Conservation (phyloP, 1,140 invertebrate genomes). For the Proctacanthus coquilletti region DNA sequence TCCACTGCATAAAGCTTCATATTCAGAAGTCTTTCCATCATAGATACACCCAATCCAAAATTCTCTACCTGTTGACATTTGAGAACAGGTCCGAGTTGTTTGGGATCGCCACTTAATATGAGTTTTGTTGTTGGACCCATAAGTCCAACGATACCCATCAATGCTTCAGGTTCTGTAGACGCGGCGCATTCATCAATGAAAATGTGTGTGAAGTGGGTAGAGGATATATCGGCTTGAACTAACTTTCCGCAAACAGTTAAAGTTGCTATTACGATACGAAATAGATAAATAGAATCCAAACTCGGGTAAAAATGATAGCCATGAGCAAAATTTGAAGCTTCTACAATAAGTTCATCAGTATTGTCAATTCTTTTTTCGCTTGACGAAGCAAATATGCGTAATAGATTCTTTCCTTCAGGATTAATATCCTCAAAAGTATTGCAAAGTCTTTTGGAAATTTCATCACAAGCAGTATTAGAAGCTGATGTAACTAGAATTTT, state of each 20-base stretch:
- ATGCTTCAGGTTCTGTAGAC: constrained; percentile 56
- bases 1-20: constrained; percentile 34
- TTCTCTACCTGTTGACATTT: constrained; percentile 35
- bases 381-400: constrained; percentile 33
- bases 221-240: constrained; percentile 42
- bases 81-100: constrained; percentile 65
- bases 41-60: constrained; percentile 35
- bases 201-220: constrained; percentile 50
- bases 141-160: constrained; percentile 45
- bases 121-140: constrained; percentile 31
- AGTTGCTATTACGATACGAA: constrained; percentile 19
- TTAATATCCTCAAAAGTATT: constrained; percentile 19
- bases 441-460: constrained; percentile 41
- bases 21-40: constrained; percentile 41
- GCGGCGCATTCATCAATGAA: constrained; percentile 83
- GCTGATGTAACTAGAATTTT: constrained; percentile 50
- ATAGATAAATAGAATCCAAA: constrained; percentile 20
- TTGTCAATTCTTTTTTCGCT: constrained; percentile 27
- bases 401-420: constrained; percentile 15
- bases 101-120: constrained; percentile 68
- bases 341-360: constrained; percentile 20
- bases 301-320: constrained; percentile 19
- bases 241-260: constrained; percentile 39
- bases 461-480: constrained; percentile 64
- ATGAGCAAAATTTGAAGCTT: constrained; percentile 21